These are phyloP conservation scores for Coecobrya sp. DNA, from an alignment of 2,888 invertebrate species.

Conservation along the genomic window DNA sequence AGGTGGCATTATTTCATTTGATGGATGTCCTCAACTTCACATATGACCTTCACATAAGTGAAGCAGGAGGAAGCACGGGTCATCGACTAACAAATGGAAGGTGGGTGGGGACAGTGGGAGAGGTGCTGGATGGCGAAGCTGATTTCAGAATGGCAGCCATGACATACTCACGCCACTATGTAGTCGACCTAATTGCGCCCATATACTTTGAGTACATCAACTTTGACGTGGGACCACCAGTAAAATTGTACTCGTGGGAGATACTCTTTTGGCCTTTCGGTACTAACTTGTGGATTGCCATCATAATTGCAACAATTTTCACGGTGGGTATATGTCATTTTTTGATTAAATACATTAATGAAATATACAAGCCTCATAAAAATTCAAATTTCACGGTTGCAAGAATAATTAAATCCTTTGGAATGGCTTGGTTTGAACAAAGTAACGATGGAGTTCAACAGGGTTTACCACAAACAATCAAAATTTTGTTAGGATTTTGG, in stretches of 20 bases:
- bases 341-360: neutral
- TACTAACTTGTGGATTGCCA: conserved; percentile 28
- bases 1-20: conserved; percentile 42
- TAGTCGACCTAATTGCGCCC: no score
- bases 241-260: no score
- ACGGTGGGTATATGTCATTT: neutral
- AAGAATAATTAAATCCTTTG: conserved; percentile 50
- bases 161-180: no score
- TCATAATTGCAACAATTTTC: neutral
- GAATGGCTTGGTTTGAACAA: conserved; percentile 47
- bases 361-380: neutral
- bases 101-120: conserved; percentile 60
- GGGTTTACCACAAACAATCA: neutral
- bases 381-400: neutral
- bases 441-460: neutral
- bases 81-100: conserved; percentile 50
- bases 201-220: no score
- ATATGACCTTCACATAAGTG: conserved; percentile 15
- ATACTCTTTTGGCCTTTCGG: no score
- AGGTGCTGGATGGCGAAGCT: conserved; percentile 2
- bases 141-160: conserved; percentile 55
- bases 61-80: conserved; percentile 32
- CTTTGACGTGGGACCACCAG: no score
- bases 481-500: conserved; percentile 57
- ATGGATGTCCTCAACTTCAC: conserved; percentile 41